phyloP scores from a whole-genome alignment of 2,888 invertebrate genomes.

The Neuroscelio doddi region DNA sequence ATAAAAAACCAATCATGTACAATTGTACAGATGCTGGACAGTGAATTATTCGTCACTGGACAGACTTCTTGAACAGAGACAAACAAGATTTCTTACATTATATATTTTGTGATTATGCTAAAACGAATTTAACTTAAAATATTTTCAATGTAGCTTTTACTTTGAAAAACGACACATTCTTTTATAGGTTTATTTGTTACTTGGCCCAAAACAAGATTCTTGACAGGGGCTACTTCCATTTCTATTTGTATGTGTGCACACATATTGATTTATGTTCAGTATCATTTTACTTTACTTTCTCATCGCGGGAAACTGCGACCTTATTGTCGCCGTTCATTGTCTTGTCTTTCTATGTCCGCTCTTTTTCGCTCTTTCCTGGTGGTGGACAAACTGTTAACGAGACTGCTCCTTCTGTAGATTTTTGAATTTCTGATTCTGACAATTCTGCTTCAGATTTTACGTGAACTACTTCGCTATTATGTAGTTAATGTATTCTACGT shows the following conservation, averaged over 20 bases:
- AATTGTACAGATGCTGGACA: no score
- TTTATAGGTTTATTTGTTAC: no score
- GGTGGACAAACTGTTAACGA: conserved; percentile 26
- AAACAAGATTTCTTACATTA: no score
- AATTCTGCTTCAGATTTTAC: conserved; percentile 23
- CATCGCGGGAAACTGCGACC: conserved; percentile 50
- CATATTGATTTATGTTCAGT: conserved; percentile 40
- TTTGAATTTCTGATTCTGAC: conserved; percentile 5
- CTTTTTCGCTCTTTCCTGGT: conserved; percentile 28
- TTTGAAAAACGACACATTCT: no score
- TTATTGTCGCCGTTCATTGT: conserved; percentile 66
- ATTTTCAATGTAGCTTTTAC: no score
- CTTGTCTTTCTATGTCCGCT: conserved; percentile 58
- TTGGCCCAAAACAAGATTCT: no score
- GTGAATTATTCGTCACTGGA: no score
- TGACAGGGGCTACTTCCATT: conserved; percentile 1
- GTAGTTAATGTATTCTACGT: conserved; percentile 14
- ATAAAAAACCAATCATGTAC: no score
- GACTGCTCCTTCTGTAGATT: conserved; percentile 15
- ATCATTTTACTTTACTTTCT: conserved; percentile 60
- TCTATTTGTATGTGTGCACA: background rate
- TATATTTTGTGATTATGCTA: no score
- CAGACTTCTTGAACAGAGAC: no score
- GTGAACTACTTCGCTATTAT: no score
- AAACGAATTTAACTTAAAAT: no score